Evolutionary conservation across 2,797 vertebrate genomes (phyloP), one percentile per base, ranked within the genome.

Genomic region (Yasuhikotakia modesta): DNA sequence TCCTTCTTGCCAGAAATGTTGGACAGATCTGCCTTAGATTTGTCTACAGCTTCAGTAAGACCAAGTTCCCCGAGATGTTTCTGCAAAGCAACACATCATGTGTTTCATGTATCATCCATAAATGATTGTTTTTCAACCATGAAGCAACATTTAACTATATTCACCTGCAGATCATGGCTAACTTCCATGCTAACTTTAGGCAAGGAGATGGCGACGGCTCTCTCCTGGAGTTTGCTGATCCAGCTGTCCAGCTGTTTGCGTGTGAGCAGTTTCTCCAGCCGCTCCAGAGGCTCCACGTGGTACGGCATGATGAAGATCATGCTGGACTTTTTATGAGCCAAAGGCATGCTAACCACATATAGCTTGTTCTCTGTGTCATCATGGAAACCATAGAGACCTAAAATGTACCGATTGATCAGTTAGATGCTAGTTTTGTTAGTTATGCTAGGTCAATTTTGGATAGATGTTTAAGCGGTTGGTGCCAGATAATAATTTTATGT

Each of bases 1-100:
- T 98, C 96, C 86, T 99, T 99, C 91, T 99, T 99, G 71, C 98
- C 98, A 0, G 97, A 97, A 91, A 99, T 99, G 79, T 96, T 97
- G 0, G 98, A 99, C 57, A 99, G 78, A 84, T 99, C 97, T 0
- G 98, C 98, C 83, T 99, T 99, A 85, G 92, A 90, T 87, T 99
- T 99, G 90, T 99, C 96, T 11, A 98, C 94, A 30, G 95, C 98
- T 81, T 99, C 96, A 0, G 96, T 97, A 84, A 99, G 89, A 78
- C 98, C 98, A 1, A 99, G 93, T 8, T 94, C 94, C 27, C 92
- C 95, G 61, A 99, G 82, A 76, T 97, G 92, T 95, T 99, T 99
- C 98, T 99, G 83, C 24, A 84, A 82, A 76, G 19, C 10, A 0
- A n/a, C 32, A 80, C 1, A 27, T 4, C 1, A 57, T 50, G 16